Evolutionary conservation across 1,140 invertebrate species (phyloP), one percentile per base, ranked within the genome.

Genomic region (Bombus balteatus): DNA sequence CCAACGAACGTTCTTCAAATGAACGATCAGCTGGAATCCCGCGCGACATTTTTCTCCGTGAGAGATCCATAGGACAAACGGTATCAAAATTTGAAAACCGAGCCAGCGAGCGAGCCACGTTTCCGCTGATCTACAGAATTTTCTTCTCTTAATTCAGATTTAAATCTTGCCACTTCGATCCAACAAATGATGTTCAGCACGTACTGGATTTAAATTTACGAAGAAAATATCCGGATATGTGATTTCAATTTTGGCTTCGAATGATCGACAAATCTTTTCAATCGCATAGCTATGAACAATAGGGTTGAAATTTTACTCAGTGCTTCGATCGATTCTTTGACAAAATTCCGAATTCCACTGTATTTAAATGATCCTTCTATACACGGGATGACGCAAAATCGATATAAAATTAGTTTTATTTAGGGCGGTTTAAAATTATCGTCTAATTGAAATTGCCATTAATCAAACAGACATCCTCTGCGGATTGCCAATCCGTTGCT

Each of bases 11-110:
- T 87, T 84, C 89, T 85, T 91, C 90, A 91, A 91, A 91, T 90
- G 90, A 91, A 91, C 89, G 89, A 91, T 91, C 89, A 88, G 74
- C 83, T 66, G 88, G 86, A 87, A 90, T 90, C 81, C 86, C 82
- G 82, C 85, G 75, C 89, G 83, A 87, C 43, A 84, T 87, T 87
- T 85, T 73, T 77, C 68, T 73, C 70, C 71, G 47, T 22, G 43
- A 5, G 8, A 18, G 65, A 57, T 81, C 88, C 85, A 79, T 81
- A 68, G 79, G 72, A 62, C 71, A 74, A 83, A 80, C 66, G 59
- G 65, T 81, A 70, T 77, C 74, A 77, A 90, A 86, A 80, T 87
- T 84, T 87, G 47, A 6, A 59, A 71, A 80, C 87, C 66, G 62
- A 68, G 41, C 47, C 53, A 65, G 18, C 37, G 37, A 22, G 34